Evolutionary conservation across 2,888 invertebrate species (phyloP).

Genomic region (Harpalus rufipes): DNA sequence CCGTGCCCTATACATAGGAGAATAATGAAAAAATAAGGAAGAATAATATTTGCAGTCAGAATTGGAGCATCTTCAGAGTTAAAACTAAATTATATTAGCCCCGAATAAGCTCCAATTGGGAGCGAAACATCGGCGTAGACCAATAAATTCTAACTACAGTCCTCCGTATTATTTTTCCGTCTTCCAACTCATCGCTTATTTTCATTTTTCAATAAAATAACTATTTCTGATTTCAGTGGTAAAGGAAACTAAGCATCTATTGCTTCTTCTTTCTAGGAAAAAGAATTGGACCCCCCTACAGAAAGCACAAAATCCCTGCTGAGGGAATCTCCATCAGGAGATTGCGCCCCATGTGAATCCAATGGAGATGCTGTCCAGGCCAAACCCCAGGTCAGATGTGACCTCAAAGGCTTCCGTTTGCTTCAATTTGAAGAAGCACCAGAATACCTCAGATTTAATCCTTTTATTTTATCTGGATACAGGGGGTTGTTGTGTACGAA

Average conservation of each 20-base stretch:
- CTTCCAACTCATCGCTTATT: too few species aligned
- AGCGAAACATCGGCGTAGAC: too few species aligned
- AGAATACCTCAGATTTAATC: conserved; percentile 91
- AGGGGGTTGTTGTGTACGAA: conserved; percentile 89
- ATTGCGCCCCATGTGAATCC: background rate
- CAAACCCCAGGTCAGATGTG: conserved; percentile 8
- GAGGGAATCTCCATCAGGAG: background rate
- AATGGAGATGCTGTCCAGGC: background rate
- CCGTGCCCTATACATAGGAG: too few species aligned
- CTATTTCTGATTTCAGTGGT: background rate
- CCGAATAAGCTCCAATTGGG: too few species aligned
- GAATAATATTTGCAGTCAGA: too few species aligned
- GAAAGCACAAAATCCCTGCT: background rate
- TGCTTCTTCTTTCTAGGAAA: background rate
- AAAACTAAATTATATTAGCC: too few species aligned
- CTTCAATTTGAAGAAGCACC: conserved; percentile 83
- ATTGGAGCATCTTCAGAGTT: too few species aligned
- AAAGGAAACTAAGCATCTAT: background rate
- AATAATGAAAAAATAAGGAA: too few species aligned
- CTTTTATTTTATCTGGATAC: conserved; percentile 91
- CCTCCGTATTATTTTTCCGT: too few species aligned
- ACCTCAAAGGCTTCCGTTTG: conserved; percentile 72
- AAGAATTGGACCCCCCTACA: conserved; percentile 1
- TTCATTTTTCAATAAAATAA: too few species aligned
- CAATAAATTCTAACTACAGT: too few species aligned